Conservation (phyloP, 1,140 invertebrate species). For the Rhopalosiphum padi region DNA sequence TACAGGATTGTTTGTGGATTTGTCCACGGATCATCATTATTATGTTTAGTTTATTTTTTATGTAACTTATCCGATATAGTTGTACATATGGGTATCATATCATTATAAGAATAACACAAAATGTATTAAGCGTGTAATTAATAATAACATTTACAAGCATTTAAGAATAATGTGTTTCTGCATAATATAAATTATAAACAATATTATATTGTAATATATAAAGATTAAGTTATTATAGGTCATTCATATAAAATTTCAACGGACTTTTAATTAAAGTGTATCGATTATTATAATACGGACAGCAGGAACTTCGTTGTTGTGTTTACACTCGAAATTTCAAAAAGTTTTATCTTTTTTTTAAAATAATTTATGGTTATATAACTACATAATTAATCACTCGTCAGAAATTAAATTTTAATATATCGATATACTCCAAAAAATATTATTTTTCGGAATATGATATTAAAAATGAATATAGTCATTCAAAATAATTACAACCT, state of each 20-base stretch:
- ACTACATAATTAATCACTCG: too few relatives aligned
- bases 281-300: background rate
- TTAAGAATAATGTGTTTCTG: background rate
- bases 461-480: too few relatives aligned
- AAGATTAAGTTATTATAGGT: background rate
- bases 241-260: background rate
- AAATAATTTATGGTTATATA: too few relatives aligned
- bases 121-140: background rate
- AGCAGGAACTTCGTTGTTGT: too few relatives aligned
- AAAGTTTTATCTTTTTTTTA: too few relatives aligned
- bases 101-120: background rate
- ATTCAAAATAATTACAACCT: too few relatives aligned
- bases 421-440: too few relatives aligned
- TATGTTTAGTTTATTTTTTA: background rate
- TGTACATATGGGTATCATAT: background rate
- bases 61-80: background rate
- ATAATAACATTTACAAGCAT: background rate
- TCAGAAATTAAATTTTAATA: too few relatives aligned
- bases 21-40: background rate
- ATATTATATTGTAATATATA: background rate
- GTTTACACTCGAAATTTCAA: too few relatives aligned
- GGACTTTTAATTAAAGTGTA: background rate
- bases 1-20: background rate
- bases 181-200: too few relatives aligned
- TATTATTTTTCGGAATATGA: too few relatives aligned